Conservation (phyloP, 2,797 vertebrate genomes). For the Peromyscus nudipes region DNA sequence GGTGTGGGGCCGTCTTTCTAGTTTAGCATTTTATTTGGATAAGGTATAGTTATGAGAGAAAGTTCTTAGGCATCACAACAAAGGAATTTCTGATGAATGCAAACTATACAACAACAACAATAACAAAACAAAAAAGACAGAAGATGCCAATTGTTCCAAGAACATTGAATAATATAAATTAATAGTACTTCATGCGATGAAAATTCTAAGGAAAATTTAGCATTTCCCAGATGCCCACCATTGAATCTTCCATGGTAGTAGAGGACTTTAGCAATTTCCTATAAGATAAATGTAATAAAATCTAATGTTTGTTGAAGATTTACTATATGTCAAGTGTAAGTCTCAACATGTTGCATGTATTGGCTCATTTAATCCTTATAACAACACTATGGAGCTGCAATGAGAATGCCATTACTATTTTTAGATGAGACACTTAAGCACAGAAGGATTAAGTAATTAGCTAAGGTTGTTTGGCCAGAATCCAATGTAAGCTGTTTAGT, state of each 20-base stretch:
- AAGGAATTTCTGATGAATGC: not conserved
- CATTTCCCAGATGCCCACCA: not conserved
- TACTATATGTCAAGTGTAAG: not conserved
- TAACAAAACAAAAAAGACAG: not conserved
- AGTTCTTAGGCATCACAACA: not conserved
- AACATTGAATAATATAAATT: constrained; percentile 35
- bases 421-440: constrained; percentile 26
- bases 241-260: not conserved
- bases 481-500: not conserved
- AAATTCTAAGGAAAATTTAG: constrained; percentile 51
- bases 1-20: not conserved
- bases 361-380: constrained; percentile 29
- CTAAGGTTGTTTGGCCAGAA: not conserved
- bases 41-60: constrained; percentile 14
- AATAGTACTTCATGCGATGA: constrained; percentile 17
- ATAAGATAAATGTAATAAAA: constrained; percentile 39
- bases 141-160: not conserved
- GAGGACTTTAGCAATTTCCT: constrained; percentile 14
- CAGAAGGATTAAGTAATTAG: constrained; percentile 36
- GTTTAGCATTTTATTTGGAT: not conserved
- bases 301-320: constrained; percentile 40
- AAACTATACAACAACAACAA: not conserved
- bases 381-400: not conserved
- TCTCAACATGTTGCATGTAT: constrained; percentile 7
- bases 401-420: constrained; percentile 20